These are phyloP conservation scores for Pollenia griseotomentosa DNA, from an alignment of 2,888 invertebrate genomes.

Conservation along the genomic window DNA sequence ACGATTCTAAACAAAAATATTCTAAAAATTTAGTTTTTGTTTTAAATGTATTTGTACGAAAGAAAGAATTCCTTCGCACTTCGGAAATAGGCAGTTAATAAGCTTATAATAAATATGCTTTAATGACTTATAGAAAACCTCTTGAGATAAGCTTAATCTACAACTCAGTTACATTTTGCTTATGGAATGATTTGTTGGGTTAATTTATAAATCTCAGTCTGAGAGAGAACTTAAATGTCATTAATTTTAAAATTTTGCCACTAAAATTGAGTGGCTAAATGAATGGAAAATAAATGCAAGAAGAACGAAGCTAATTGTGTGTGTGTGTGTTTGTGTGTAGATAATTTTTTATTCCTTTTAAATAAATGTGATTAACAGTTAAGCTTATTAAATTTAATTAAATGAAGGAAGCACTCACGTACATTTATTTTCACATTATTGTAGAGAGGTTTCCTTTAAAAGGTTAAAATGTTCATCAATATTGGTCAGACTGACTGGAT, in stretches of 20 bases:
- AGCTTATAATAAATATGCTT: too few species aligned
- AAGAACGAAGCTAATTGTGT: background rate
- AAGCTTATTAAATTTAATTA: background rate
- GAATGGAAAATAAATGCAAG: slow-evolving; percentile 2
- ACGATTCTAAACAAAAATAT: too few species aligned
- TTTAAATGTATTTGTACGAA: too few species aligned
- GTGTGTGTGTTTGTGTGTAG: background rate
- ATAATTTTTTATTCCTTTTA: background rate
- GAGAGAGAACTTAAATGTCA: slow-evolving; percentile 5
- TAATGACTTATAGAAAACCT: too few species aligned
- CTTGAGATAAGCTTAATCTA: background rate
- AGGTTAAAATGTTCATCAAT: too few species aligned
- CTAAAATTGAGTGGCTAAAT: background rate
- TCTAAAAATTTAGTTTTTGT: too few species aligned
- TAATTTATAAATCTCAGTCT: background rate
- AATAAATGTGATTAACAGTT: background rate
- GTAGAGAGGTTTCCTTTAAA: too few species aligned
- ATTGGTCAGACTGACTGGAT: too few species aligned
- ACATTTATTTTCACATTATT: too few species aligned
- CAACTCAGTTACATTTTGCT: background rate
- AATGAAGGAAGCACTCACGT: background rate
- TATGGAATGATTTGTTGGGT: background rate
- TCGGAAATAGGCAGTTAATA: too few species aligned
- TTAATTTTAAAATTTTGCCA: slow-evolving; percentile 29
- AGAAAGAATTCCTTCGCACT: too few species aligned